Base-by-base conservation (phyloP, 2,888 invertebrate genomes). In the Epinotia brunnichana region DNA sequence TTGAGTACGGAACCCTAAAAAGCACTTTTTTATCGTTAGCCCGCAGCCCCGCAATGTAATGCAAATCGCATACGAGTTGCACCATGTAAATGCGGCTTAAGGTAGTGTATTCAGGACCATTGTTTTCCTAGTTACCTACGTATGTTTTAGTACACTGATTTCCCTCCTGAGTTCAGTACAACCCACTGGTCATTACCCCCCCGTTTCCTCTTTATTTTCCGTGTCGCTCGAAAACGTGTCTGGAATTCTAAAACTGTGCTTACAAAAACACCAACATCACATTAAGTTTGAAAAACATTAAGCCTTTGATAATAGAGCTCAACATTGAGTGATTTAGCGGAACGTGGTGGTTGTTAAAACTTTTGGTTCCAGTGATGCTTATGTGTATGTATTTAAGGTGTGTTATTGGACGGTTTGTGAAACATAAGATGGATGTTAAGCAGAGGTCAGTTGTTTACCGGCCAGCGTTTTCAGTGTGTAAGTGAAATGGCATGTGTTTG, bases 191-290 rank as follows among this genome's bases (percentile, higher is more conserved):
- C 82, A 82, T 83, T 82, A 83, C 62, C 72, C 73, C 73, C 76
- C 75, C 41, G 41, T 74, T 77, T 61, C 75, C 73, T 82, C 80
- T 83, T 84, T 85, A 86, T 82, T 84, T 83, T 81, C 83, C 81
- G 81, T 85, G 87, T 87, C 85, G 81, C 81, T 75, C 73, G 74
- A 75, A 79, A 73, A 78, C 87, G 87, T 86, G 87, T 81, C 76
- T 76, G 44, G 86, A 86, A 87, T 87, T 79, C 79, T 78, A 78
- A 85, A 84, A 80, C 76, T 77, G 81, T 81, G 80, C 83, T 86
- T 84, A 85, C 77, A 80, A 77, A 81, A 79, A 48, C 72, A 80
- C 83, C 77, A 78, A 71, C 61, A 70, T 81, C 77, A 21, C 44
- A 74, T 64, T 80, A 71, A 82, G 67, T 54, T 29, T 10, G 11